Evolutionary conservation across 1,140 invertebrate genomes (phyloP).

Genomic region (Coptotermes formosanus): DNA sequence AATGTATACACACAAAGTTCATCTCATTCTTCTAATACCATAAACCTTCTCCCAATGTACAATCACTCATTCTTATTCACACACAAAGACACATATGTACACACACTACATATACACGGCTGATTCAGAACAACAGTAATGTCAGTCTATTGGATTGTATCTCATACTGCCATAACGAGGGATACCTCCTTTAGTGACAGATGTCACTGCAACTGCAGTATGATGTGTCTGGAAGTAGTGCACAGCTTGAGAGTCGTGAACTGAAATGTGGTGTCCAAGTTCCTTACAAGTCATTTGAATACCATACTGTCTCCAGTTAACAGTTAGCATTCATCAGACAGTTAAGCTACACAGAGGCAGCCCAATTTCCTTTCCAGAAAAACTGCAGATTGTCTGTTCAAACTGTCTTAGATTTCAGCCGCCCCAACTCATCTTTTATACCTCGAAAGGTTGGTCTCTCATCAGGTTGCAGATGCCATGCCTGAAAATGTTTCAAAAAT

Average conservation of each 20-base stretch:
- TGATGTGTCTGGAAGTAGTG: not conserved
- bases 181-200: not conserved
- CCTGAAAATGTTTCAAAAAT: constrained; percentile 49
- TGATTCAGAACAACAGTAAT: not conserved
- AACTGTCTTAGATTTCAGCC: constrained; percentile 39
- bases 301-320: not conserved
- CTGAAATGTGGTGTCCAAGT: not conserved
- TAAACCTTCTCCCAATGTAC: not conserved
- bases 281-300: not conserved
- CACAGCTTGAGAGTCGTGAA: not conserved
- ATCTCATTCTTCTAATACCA: not conserved
- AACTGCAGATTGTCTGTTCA: not conserved
- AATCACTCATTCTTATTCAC: not conserved
- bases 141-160: not conserved
- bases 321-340: not conserved
- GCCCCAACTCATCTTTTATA: constrained; percentile 66
- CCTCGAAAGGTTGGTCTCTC: constrained; percentile 86
- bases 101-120: not conserved
- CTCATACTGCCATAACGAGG: not conserved
- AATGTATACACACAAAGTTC: too few species aligned
- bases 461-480: constrained; percentile 88
- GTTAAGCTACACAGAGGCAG: not conserved
- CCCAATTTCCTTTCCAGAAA: not conserved
- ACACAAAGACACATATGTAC: not conserved
- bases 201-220: not conserved